phyloP scores from a whole-genome alignment of 2,797 vertebrate species.

The Enteromius mattozi region DNA sequence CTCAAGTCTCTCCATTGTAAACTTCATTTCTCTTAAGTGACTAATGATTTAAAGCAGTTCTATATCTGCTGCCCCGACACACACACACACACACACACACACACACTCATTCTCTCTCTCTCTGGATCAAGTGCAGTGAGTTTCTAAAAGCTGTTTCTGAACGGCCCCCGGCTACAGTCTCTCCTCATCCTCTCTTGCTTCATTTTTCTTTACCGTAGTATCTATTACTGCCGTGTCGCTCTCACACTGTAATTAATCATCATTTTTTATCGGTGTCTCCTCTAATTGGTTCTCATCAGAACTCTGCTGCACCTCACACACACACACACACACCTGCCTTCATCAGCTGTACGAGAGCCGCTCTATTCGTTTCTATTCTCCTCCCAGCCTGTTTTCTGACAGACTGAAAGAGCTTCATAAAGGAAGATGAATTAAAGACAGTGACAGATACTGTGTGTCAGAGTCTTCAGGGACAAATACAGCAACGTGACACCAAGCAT shows the following conservation, averaged over 20 bases:
- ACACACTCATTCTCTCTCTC: background rate
- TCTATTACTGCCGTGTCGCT: conserved; percentile 61
- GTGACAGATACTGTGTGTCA: conserved; percentile 8
- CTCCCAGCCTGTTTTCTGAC: conserved; percentile 32
- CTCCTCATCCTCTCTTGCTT: conserved; percentile 8
- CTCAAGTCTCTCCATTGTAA: background rate
- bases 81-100: background rate
- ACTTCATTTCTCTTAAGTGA: background rate
- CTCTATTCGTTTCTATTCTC: conserved; percentile 35
- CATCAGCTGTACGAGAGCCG: conserved; percentile 39
- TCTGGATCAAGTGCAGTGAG: background rate
- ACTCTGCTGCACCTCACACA: conserved; percentile 72
- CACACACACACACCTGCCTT: conserved; percentile 21
- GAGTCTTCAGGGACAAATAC: background rate
- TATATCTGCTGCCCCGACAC: background rate
- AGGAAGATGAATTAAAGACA: background rate
- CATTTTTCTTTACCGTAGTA: conserved; percentile 16
- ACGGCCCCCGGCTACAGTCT: background rate
- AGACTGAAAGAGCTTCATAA: conserved; percentile 24
- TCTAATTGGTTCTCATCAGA: conserved; percentile 95
- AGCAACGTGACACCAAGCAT: background rate
- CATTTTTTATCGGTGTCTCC: conserved; percentile 90
- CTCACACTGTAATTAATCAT: conserved; percentile 89
- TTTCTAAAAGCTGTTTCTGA: conserved; percentile 16
- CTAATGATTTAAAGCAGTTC: conserved; percentile 7